Base-by-base conservation (phyloP, 2,888 invertebrate genomes). In the Crioceris asparagi region DNA sequence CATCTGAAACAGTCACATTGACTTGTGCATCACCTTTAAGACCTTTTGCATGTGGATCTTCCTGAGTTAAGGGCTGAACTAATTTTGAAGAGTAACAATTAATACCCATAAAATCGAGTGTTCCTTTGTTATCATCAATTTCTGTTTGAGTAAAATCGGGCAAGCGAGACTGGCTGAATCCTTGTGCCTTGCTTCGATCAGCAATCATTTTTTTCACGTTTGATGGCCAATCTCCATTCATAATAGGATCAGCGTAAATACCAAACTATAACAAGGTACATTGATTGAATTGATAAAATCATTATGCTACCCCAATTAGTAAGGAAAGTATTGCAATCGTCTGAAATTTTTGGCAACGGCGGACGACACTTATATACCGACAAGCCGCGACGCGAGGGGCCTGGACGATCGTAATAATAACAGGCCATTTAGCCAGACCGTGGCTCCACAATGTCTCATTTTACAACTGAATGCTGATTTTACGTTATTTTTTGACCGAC, bases 181-280 rank as follows among this genome's bases (percentile, higher is more conserved):
- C 72, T 56, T 80, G 75, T 10, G 60, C 57, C 32, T 58, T 62
- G 40, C 79, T 82, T 27, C 73, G 66, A 2, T 65, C 61, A 29
- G 63, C 68, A n/a, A 83, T 67, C 3, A 68, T 61, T n/a, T 66
- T 60, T 34, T 74, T 71, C 77, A 82, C 77, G 1, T 74, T 52
- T 31, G 65, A 57, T 1, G 82, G 82, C 55, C 79, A 82, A 57
- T 79, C 75, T 1, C 81, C 81, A 0, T 59, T 51, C 54, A 76
- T 74, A 21, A 82, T 75, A 2, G 83, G 79, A 56, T 81, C 40
- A 2, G 44, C 47, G 18, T 39, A 49, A 39, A 40, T 38, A n/a
- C 51, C 51, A 21, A 37, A 44, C 51, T 51, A 30, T n/a, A 41
- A 36, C 4, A 29, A 29, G 15, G 12, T 25, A 25, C 25, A 11